Conservation (phyloP, 2,888 invertebrate genomes). For the Hydropsyche betteni region DNA sequence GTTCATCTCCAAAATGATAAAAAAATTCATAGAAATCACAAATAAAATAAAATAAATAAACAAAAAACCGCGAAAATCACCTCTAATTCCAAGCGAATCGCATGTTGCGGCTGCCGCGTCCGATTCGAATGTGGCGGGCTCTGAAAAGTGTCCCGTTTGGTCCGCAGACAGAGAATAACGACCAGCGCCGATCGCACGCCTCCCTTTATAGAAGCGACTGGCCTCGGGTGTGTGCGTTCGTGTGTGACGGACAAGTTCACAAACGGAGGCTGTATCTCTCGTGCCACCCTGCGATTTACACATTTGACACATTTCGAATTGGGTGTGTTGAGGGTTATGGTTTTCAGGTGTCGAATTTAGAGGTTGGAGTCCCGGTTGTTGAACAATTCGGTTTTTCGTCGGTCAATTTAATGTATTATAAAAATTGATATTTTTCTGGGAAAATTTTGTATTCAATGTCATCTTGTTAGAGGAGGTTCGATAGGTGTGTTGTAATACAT, state of each 20-base stretch:
- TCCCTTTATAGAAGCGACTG: constrained; percentile 18
- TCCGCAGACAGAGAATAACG: neutral
- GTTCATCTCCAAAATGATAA: too few relatives aligned
- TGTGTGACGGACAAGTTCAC: constrained; percentile 33
- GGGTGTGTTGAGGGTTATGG: too few relatives aligned
- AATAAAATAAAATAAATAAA: too few relatives aligned
- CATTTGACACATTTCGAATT: neutral
- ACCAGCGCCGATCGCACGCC: neutral
- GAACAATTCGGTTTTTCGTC: too few relatives aligned
- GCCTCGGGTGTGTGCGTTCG: neutral
- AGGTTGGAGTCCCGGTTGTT: too few relatives aligned
- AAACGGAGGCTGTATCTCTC: constrained; percentile 28
- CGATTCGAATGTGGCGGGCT: neutral
- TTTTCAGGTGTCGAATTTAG: too few relatives aligned
- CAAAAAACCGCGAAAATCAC: too few relatives aligned
- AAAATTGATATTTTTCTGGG: too few relatives aligned
- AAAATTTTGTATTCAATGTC: neutral
- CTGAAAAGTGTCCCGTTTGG: neutral
- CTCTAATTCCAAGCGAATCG: too few relatives aligned
- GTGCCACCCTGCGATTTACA: constrained; percentile 21
- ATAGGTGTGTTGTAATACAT: too few relatives aligned
- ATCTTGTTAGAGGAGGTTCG: neutral
- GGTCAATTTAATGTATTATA: too few relatives aligned
- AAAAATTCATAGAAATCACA: too few relatives aligned
- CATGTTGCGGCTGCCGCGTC: neutral